Evolutionary conservation across 2,888 invertebrate species (phyloP).

Genomic region (Hypomecis punctinalis): DNA sequence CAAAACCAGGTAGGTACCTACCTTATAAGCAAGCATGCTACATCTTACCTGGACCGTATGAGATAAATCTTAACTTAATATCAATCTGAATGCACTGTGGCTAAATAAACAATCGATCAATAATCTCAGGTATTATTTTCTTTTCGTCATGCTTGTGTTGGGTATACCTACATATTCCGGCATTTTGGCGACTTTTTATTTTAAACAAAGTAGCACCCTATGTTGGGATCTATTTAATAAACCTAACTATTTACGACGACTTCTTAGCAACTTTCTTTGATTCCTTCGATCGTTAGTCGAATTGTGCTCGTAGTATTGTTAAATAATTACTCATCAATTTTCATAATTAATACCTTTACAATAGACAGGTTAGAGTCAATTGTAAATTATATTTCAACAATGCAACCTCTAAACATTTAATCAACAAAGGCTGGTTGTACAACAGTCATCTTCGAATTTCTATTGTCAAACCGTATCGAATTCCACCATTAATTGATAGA

Average conservation of each 20-base stretch:
- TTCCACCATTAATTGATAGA: conserved; percentile 59
- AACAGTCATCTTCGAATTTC: conserved; percentile 35
- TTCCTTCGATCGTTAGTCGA: not conserved
- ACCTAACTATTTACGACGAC: not conserved
- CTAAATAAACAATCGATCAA: too few relatives aligned
- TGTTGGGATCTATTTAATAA: too few relatives aligned
- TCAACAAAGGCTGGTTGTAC: conserved; percentile 40
- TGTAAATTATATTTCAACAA: conserved; percentile 10
- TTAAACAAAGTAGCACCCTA: too few relatives aligned
- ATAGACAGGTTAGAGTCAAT: conserved; percentile 2
- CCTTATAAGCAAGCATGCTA: too few relatives aligned
- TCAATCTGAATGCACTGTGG: too few relatives aligned
- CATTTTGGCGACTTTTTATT: too few relatives aligned
- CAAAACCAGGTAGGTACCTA: too few relatives aligned
- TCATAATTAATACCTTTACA: conserved; percentile 5
- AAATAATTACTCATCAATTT: not conserved
- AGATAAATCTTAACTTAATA: too few relatives aligned
- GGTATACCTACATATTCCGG: too few relatives aligned
- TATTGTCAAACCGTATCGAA: conserved; percentile 48
- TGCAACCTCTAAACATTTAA: conserved; percentile 50
- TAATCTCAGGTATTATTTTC: too few relatives aligned
- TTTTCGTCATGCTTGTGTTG: too few relatives aligned
- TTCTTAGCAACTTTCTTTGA: not conserved
- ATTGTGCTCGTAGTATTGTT: not conserved
- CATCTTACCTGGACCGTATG: too few relatives aligned